Conservation (phyloP, 2,888 invertebrate genomes). For the Drosophila mimica region DNA sequence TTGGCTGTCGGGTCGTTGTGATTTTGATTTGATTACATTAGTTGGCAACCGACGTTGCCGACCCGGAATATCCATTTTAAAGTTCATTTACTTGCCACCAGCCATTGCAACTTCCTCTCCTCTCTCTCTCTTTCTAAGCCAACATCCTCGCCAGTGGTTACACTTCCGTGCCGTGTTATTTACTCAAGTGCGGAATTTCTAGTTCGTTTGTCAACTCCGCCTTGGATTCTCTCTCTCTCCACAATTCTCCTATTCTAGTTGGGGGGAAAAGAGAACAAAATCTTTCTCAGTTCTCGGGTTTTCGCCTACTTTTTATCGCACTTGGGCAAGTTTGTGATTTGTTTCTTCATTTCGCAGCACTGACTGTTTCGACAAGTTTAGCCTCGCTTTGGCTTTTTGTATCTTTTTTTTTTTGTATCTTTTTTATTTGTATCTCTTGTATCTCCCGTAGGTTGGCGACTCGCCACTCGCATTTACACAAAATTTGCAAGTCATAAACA, state of each 20-base stretch:
- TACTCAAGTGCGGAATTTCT: constrained; percentile 76
- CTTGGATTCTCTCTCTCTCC: background rate
- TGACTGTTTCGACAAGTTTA: constrained; percentile 58
- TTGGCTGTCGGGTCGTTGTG: constrained; percentile 53
- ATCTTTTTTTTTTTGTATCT: constrained; percentile 4
- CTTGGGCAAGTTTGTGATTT: constrained; percentile 51
- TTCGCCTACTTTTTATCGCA: constrained; percentile 17
- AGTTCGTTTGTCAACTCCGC: constrained; percentile 70
- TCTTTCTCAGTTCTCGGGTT: background rate
- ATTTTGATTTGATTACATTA: constrained; percentile 81
- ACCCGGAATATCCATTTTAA: constrained; percentile 64
- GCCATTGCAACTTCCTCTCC: background rate
- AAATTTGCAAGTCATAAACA: constrained; percentile 81
- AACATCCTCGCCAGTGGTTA: constrained; percentile 45
- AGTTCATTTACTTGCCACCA: constrained; percentile 72
- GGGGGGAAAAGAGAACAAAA: background rate
- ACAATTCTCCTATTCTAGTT: background rate
- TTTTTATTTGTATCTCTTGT: constrained; percentile 8
- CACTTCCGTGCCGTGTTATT: constrained; percentile 73
- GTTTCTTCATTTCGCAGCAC: constrained; percentile 45
- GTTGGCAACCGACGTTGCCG: constrained; percentile 46
- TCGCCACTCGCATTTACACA: constrained; percentile 62
- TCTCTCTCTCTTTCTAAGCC: background rate
- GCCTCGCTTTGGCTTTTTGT: constrained; percentile 18
- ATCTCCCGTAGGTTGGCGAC: constrained; percentile 33